Percentiles rank a stretch among this genome's conserved stretches.
Evolutionary conservation across 2,888 invertebrate genomes (phyloP).

Genomic region (Cynaeus angustus): DNA sequence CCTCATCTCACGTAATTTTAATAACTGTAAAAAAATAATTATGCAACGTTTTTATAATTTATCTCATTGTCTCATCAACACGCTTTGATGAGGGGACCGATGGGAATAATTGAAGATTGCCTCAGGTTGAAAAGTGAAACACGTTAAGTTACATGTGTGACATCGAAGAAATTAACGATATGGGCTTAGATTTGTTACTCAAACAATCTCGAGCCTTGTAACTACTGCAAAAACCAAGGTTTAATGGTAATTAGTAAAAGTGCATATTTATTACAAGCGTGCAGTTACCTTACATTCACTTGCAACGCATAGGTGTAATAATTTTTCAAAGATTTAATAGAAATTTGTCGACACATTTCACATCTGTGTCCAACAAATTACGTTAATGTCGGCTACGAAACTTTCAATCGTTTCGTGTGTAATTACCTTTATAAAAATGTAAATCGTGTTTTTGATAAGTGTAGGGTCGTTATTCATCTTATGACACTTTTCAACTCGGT

Average conservation of each 20-base stretch:
- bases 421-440: too few species aligned
- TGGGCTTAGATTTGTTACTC: background rate
- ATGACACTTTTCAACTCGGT: too few species aligned
- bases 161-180: constrained; percentile 1
- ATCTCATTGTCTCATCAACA: constrained; percentile 32
- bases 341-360: too few species aligned
- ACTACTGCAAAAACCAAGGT: constrained; percentile 30
- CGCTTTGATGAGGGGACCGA: background rate
- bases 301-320: background rate
- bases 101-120: constrained; percentile 7
- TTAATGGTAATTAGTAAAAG: constrained; percentile 42
- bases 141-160: constrained; percentile 1
- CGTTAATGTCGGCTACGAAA: too few species aligned
- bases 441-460: too few species aligned
- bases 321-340: background rate
- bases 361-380: too few species aligned
- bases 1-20: constrained; percentile 35
- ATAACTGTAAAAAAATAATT: constrained; percentile 10
- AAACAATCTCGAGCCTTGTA: constrained; percentile 5
- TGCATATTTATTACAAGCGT: constrained; percentile 30
- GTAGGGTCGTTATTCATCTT: too few species aligned
- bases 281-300: constrained; percentile 30
- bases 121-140: constrained; percentile 39
- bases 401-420: too few species aligned
- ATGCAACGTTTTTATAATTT: constrained; percentile 30